phyloP scores from a whole-genome alignment of 1,140 invertebrate species.

The Tribolium castaneum region DNA sequence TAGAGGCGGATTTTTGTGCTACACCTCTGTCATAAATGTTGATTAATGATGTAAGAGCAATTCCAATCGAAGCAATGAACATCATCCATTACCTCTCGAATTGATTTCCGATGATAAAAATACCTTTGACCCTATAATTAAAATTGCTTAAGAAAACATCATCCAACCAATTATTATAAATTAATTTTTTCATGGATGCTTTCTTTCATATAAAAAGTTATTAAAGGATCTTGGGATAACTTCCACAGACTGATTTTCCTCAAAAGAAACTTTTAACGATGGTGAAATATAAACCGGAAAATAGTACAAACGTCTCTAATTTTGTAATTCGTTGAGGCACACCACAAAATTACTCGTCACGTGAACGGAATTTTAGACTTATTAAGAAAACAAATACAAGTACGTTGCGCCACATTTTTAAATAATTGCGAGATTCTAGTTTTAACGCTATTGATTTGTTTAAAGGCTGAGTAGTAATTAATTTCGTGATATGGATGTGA shows the following conservation, averaged over 20 bases:
- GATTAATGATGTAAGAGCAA: neutral
- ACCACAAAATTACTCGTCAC: neutral
- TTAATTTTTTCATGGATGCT: neutral
- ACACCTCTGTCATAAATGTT: neutral
- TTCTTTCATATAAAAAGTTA: neutral
- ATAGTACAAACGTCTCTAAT: neutral
- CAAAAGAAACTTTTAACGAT: constrained; percentile 3
- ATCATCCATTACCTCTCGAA: neutral
- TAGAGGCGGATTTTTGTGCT: neutral
- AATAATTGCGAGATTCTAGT: neutral
- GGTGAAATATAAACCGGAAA: neutral
- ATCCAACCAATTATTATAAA: neutral
- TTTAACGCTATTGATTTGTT: neutral
- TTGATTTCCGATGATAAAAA: neutral
- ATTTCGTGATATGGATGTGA: constrained; percentile 12
- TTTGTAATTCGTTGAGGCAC: neutral
- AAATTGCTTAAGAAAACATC: neutral
- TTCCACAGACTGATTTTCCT: neutral
- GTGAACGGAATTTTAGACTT: neutral
- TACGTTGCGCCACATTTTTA: neutral
- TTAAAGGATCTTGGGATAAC: neutral
- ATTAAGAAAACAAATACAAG: neutral
- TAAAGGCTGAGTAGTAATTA: neutral
- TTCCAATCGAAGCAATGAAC: neutral
- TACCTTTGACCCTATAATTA: neutral